Conservation (phyloP, 2,797 vertebrate species). For the Kryptopterus vitreolus region DNA sequence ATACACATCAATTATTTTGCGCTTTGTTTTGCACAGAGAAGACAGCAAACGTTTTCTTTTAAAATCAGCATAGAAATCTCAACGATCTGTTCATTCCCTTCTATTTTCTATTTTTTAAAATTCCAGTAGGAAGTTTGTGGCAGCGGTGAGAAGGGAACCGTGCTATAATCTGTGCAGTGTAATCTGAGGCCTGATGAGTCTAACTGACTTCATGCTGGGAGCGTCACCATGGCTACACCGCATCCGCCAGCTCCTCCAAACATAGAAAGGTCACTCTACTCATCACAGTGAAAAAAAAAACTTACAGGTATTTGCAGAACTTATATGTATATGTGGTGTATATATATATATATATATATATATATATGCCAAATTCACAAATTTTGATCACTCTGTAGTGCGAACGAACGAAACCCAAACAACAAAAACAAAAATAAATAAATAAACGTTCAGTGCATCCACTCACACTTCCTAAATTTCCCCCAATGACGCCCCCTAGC, state of each 20-base stretch:
- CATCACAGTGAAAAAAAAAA: neutral
- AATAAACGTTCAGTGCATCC: no score
- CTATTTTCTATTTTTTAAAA: neutral
- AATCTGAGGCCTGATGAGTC: constrained; percentile 38
- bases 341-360: no score
- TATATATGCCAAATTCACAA: no score
- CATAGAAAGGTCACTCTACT: constrained; percentile 34
- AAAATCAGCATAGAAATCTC: no score
- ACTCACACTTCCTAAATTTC: no score
- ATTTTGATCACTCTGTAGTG: no score
- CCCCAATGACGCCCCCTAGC: no score
- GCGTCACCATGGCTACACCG: constrained; percentile 44
- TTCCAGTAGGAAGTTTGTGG: constrained; percentile 11
- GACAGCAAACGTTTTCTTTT: neutral
- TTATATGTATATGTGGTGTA: neutral
- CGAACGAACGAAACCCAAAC: no score
- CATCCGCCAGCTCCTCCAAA: constrained; percentile 24
- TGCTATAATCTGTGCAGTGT: constrained; percentile 41
- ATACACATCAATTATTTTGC: no score
- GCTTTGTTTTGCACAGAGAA: neutral
- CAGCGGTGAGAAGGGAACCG: constrained; percentile 26
- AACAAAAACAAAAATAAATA: no score
- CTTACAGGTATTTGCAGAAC: neutral
- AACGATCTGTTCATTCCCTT: no score
- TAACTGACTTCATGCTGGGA: constrained; percentile 41